Evolutionary conservation across 2,113 vertebrate species (phyloP).

Genomic region (Dryoscopus gambensis): DNA sequence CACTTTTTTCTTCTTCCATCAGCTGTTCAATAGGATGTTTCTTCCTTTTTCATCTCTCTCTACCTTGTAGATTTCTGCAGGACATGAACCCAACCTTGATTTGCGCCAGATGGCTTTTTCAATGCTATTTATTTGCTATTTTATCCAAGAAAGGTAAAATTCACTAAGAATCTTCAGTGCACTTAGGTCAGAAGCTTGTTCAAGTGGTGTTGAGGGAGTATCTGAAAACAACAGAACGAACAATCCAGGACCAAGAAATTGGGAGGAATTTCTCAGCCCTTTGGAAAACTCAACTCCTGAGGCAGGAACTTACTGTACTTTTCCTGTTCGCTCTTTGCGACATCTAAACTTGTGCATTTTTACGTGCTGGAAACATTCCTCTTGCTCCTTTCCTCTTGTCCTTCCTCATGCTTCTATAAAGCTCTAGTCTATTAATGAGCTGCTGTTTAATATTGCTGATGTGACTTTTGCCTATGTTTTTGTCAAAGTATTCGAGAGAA

Average conservation of each 20-base stretch:
- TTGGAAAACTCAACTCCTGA: not conserved
- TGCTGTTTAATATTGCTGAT: not conserved
- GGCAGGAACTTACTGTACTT: not conserved
- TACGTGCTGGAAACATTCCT: not conserved
- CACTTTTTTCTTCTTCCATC: not conserved
- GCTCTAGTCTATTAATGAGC: not conserved
- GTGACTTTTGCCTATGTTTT: not conserved
- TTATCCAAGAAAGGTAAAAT: not conserved
- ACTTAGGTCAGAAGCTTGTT: not conserved
- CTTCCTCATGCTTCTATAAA: not conserved
- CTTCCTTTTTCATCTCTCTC: not conserved
- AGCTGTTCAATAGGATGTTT: not conserved
- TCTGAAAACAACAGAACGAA: not conserved
- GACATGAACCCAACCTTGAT: not conserved
- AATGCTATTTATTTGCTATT: not conserved
- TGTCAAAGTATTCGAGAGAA: not conserved
- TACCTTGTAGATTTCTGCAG: not conserved
- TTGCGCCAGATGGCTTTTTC: not conserved
- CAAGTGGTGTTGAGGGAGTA: not conserved
- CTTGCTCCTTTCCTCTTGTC: not conserved
- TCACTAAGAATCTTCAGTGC: not conserved
- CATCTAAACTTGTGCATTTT: not conserved
- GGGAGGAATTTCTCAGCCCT: not conserved
- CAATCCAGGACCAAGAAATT: not conserved
- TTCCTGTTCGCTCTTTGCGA: not conserved